Conservation (phyloP, 2,797 vertebrate genomes). For the Bucorvus abyssinicus region DNA sequence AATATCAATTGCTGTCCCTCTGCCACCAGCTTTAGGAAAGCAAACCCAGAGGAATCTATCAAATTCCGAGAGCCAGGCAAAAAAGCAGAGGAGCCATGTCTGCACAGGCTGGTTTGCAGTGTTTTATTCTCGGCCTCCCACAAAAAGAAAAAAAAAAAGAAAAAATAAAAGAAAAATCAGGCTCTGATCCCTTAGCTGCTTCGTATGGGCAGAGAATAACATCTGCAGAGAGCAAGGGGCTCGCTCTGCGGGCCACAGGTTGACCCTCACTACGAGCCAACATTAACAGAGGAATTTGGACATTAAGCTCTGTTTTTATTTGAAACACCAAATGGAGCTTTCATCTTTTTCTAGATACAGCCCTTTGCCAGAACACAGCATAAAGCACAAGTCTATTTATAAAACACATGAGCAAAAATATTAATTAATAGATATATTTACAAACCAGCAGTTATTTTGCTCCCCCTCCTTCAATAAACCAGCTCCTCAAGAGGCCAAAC, state of each 20-base stretch:
- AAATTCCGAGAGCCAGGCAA: not conserved
- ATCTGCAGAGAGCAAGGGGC: constrained; percentile 46
- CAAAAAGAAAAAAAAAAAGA: not conserved
- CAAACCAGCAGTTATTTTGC: not conserved
- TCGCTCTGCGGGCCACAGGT: not conserved
- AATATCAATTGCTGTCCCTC: not conserved
- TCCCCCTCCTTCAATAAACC: not conserved
- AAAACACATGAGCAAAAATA: constrained; percentile 31
- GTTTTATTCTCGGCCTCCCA: not conserved
- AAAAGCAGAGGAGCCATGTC: not conserved
- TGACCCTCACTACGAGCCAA: constrained; percentile 30
- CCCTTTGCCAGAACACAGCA: not conserved
- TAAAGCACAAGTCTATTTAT: constrained; percentile 21
- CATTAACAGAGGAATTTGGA: constrained; percentile 43
- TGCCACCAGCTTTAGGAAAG: not conserved
- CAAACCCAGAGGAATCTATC: not conserved
- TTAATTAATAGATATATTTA: constrained; percentile 49
- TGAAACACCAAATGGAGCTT: constrained; percentile 48
- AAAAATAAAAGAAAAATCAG: constrained; percentile 7
- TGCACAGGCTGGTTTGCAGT: not conserved
- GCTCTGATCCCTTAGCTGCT: not conserved
- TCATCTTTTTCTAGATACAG: constrained; percentile 32
- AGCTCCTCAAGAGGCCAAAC: constrained; percentile 25
- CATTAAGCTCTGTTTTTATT: constrained; percentile 39
- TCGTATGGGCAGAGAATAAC: constrained; percentile 4